phyloP scores from a whole-genome alignment of 2,888 invertebrate genomes.

The Argyra leucocephala region DNA sequence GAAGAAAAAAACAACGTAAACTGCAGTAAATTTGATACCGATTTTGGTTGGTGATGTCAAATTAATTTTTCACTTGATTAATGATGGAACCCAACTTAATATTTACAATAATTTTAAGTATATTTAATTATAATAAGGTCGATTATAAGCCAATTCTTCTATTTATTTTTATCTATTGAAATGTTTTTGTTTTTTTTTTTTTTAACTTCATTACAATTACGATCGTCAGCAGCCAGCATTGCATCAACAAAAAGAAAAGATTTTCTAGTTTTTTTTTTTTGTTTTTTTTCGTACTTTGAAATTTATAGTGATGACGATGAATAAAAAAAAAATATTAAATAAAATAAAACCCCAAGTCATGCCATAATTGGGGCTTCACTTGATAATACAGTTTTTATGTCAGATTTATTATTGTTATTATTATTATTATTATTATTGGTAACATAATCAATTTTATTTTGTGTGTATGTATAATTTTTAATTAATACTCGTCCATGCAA shows the following conservation, averaged over 20 bases:
- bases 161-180: neutral
- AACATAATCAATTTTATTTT: too few species aligned
- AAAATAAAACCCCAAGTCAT: neutral
- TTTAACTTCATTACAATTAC: too few species aligned
- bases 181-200: too few species aligned
- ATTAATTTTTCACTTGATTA: conserved; percentile 12
- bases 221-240: too few species aligned
- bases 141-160: neutral
- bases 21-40: conserved; percentile 9
- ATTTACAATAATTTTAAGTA: neutral
- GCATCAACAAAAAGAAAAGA: too few species aligned
- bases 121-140: neutral
- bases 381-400: neutral
- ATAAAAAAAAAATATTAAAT: neutral
- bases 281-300: too few species aligned
- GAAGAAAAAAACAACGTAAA: neutral
- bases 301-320: too few species aligned
- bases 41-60: conserved; percentile 12
- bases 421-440: too few species aligned
- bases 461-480: too few species aligned
- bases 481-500: too few species aligned
- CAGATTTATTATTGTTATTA: too few species aligned
- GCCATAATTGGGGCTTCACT: conserved; percentile 1
- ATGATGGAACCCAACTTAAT: neutral
- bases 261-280: too few species aligned